Evolutionary conservation across 2,888 invertebrate genomes (phyloP).

Genomic region (Deilephila porcellus): DNA sequence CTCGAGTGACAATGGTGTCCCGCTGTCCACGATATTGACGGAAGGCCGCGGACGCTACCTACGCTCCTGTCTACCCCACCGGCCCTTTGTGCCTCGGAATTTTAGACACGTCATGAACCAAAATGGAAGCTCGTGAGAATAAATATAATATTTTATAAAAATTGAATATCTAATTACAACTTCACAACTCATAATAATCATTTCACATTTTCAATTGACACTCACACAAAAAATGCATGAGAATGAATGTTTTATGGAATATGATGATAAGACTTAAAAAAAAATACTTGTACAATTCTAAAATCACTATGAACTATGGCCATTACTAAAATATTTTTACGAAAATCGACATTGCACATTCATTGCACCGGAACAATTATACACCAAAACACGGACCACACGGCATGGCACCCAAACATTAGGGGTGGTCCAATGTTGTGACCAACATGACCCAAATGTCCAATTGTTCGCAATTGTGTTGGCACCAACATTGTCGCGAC

Average conservation of each 20-base stretch:
- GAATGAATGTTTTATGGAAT: constrained; percentile 39
- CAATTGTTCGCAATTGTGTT: constrained; percentile 46
- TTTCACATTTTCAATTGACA: constrained; percentile 56
- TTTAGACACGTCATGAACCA: constrained; percentile 75
- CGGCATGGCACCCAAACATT: constrained; percentile 58
- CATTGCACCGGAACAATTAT: constrained; percentile 24
- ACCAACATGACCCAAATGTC: constrained; percentile 70
- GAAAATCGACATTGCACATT: constrained; percentile 28
- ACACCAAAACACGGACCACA: constrained; percentile 31
- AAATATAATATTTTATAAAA: constrained; percentile 62
- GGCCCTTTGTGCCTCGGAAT: constrained; percentile 73
- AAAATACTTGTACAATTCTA: neutral
- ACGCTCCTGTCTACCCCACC: constrained; percentile 69
- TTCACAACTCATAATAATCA: constrained; percentile 41
- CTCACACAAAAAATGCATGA: constrained; percentile 26
- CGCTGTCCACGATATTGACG: constrained; percentile 83
- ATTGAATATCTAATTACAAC: constrained; percentile 67
- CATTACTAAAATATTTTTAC: constrained; percentile 1
- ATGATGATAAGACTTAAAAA: constrained; percentile 32
- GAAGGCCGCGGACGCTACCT: constrained; percentile 74
- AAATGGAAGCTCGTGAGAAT: constrained; percentile 73
- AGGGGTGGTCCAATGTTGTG: constrained; percentile 69
- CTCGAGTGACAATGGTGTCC: constrained; percentile 79
- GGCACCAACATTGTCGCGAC: constrained; percentile 55
- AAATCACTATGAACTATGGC: neutral